Base-by-base conservation (phyloP, 2,113 vertebrate genomes). In the Chionodraco myersi region DNA sequence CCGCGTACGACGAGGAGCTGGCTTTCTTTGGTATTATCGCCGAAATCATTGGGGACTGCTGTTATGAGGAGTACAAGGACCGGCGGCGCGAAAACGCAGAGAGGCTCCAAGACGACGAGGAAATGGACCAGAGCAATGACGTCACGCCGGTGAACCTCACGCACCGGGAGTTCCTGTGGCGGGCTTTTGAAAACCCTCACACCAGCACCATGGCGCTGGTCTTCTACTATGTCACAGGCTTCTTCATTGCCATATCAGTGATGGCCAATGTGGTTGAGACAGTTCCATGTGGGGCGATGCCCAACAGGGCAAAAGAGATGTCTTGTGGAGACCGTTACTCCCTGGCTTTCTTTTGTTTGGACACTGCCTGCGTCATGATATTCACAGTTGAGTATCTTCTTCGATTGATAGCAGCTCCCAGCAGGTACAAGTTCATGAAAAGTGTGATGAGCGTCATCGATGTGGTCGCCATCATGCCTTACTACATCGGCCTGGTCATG, bases 371-470 rank as follows among this genome's bases (percentile, higher is more conserved):
- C 82, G 98, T 99, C 87, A 97, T 99, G 97, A 99, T 99, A 86
- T 99, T 99, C 92, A 99, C 98, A 0, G 94, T 99, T 5, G 98
- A 99, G 54, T 99, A 99, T 91, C 92, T 99, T 75, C 93, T 99
- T 21, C 97, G 98, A 45, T 86, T 99, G 71, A 88, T 97, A 34
- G 98, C 98, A 0, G 98, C 98, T 0, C 98, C 98, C 2, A 99
- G 97, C 88, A 96, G 98, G 3, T 99, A 97, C 93, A 97, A 97
- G 84, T 99, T 99, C 8, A 96, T 98, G 81, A 97, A 98, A 36
- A 99, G 98, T 2, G 98, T 99, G 83, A 99, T 99, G 98, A 99
- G 97, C 70, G 97, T 99, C 90, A 99, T 99, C n/a, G 98, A 99
- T 56, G 98, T 99, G 92, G 98, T 99, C 8, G 98, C 98, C 90